Evolutionary conservation across 2,888 invertebrate species (phyloP), one percentile per base, ranked within the genome.

Genomic region (Erannis defoliaria): DNA sequence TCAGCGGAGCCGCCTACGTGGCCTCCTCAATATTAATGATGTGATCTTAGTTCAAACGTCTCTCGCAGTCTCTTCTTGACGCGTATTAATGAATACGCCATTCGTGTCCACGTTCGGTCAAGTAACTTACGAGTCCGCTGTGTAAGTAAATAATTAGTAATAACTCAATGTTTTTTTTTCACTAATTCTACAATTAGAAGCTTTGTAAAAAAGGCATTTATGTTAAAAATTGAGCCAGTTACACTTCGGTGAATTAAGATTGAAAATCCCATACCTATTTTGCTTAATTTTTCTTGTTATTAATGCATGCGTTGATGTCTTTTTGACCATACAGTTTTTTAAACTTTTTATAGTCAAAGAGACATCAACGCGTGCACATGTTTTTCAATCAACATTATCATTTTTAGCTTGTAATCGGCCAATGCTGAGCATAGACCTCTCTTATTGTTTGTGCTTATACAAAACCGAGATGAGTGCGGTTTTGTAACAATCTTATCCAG

Each of bases 1-100:
- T 82, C 81, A 72, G 64, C 72, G 74, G 77, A 80, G 72, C 88
- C 90, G 90, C 89, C 90, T 84, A 84, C 90, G 81, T 80, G 85
- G 81, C 83, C 83, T 82, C 79, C 88, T 90, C 87, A 85, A 89
- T 92, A 92, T 93, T 92, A 93, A 92, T 93, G 91, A 92, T 90
- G 88, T 86, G 89, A 91, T 89, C 85, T 91, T 86, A 89, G 88
- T 86, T 86, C 88, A 85, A 86, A 85, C 86, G 87, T 88, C 87
- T 85, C 82, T 78, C 76, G 79, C 84, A 85, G 87, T 82, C 82
- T 81, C 78, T 74, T 75, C 82, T 81, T 83, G 92, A 92, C 91
- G 82, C 80, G 79, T 86, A 91, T 90, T 90, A 91, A 93, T 91
- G 90, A 80, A 78, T 26, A 26, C 26, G 26, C 74, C 81, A 85